Evolutionary conservation across 2,888 invertebrate genomes (phyloP).

Genomic region (Lissonota sp.): DNA sequence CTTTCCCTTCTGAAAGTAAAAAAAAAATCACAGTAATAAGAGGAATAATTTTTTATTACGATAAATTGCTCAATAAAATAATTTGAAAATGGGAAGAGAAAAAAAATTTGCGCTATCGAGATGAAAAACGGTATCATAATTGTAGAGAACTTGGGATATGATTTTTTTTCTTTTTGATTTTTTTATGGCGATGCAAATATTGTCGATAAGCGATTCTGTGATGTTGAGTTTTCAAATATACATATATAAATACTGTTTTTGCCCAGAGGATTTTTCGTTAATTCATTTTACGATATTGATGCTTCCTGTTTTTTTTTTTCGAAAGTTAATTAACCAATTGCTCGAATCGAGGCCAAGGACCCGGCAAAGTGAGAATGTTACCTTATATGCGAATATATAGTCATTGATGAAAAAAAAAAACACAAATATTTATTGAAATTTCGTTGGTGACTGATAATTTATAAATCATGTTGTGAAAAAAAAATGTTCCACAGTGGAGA

Average conservation of each 20-base stretch:
- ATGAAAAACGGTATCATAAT: too few species aligned
- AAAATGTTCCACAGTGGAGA: neutral
- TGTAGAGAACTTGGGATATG: neutral
- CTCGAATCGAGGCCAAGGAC: slow-evolving; percentile 38
- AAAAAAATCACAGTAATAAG: slow-evolving; percentile 15
- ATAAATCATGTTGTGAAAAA: neutral
- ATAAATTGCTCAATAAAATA: slow-evolving; percentile 59
- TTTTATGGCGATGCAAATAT: slow-evolving; percentile 19
- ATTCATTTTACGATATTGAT: neutral
- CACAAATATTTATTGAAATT: slow-evolving; percentile 15
- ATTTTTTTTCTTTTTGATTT: slow-evolving; percentile 19
- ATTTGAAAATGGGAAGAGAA: slow-evolving; percentile 7
- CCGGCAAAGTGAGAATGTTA: slow-evolving; percentile 17
- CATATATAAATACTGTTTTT: slow-evolving; percentile 19
- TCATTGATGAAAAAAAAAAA: neutral
- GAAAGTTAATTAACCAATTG: neutral
- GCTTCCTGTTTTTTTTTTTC: neutral
- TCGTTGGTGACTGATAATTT: slow-evolving; percentile 6
- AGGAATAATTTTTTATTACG: slow-evolving; percentile 46
- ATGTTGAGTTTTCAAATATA: slow-evolving; percentile 48
- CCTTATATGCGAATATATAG: slow-evolving; percentile 9
- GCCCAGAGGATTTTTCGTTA: slow-evolving; percentile 6
- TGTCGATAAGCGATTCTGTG: slow-evolving; percentile 58
- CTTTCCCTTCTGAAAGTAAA: slow-evolving; percentile 39
- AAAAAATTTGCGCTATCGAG: slow-evolving; percentile 3